Evolutionary conservation across 2,888 invertebrate genomes (phyloP).

Genomic region (Cephalotes varians): DNA sequence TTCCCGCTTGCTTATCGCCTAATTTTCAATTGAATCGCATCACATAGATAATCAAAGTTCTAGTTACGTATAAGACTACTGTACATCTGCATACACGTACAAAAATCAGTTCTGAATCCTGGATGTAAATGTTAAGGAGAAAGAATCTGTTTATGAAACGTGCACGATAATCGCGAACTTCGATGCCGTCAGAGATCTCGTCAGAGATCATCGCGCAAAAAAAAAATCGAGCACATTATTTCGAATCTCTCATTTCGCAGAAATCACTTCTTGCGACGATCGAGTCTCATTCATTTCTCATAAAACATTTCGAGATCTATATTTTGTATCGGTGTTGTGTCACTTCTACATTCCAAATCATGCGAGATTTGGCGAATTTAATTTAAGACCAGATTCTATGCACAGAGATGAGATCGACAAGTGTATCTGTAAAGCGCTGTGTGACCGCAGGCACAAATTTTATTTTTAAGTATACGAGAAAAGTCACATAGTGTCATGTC

Average conservation of each 20-base stretch:
- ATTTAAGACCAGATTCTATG: conserved; percentile 17
- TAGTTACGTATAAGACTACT: conserved; percentile 22
- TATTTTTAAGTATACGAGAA: conserved; percentile 13
- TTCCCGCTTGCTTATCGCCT: conserved; percentile 68
- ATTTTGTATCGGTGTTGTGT: conserved; percentile 22
- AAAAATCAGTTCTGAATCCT: not conserved
- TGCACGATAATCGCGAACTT: not conserved
- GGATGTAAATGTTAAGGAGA: not conserved
- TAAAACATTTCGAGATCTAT: conserved; percentile 1
- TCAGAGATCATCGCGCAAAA: conserved; percentile 5
- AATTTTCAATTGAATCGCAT: conserved; percentile 50
- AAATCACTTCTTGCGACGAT: not conserved
- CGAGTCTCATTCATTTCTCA: not conserved
- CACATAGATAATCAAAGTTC: conserved; percentile 22
- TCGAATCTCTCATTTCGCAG: conserved; percentile 13
- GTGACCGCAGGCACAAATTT: conserved; percentile 11
- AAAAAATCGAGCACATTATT: not conserved
- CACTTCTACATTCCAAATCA: not conserved
- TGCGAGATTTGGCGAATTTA: conserved; percentile 16
- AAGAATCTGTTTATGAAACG: not conserved
- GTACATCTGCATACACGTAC: conserved; percentile 29
- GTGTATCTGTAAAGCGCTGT: not conserved
- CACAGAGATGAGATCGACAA: not conserved
- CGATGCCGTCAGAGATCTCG: conserved; percentile 18
- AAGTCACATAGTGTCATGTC: not conserved